Conservation (phyloP, 2,888 invertebrate genomes). For the Lucinisca nassula region DNA sequence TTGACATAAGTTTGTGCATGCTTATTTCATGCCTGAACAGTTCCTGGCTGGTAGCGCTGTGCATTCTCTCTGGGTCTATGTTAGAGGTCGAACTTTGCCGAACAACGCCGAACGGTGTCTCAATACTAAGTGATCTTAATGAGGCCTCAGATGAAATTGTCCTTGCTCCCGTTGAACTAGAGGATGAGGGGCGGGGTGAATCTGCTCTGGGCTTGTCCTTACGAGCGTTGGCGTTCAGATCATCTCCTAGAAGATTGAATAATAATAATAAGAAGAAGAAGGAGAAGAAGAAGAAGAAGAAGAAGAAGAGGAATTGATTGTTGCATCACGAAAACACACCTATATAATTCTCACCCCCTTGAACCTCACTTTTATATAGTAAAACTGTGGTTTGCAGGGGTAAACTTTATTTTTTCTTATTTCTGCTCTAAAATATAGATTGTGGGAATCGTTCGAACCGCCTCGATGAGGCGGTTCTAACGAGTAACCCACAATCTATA, state of each 20-base stretch:
- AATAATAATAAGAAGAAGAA: too few species aligned
- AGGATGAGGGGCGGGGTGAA: not conserved
- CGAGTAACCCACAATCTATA: too few species aligned
- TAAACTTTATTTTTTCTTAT: too few species aligned
- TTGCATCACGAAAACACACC: too few species aligned
- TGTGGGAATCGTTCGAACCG: too few species aligned
- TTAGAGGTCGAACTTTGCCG: constrained; percentile 47
- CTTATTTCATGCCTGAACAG: constrained; percentile 52
- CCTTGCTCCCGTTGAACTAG: not conserved
- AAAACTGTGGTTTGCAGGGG: too few species aligned
- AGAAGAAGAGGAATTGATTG: too few species aligned
- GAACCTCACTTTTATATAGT: too few species aligned
- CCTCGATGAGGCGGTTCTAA: too few species aligned
- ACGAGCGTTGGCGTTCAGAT: not conserved
- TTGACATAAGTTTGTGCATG: constrained; percentile 39
- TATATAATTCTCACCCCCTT: too few species aligned
- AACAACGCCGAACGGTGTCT: constrained; percentile 62
- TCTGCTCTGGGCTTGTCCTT: not conserved
- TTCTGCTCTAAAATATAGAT: too few species aligned
- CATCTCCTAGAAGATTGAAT: not conserved
- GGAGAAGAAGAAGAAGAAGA: too few species aligned
- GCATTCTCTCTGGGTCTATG: constrained; percentile 47
- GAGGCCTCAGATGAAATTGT: not conserved
- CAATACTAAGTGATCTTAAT: constrained; percentile 21
- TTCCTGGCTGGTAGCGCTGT: constrained; percentile 48